Conservation (phyloP, 2,888 invertebrate genomes). For the Drosophila kokeensis region DNA sequence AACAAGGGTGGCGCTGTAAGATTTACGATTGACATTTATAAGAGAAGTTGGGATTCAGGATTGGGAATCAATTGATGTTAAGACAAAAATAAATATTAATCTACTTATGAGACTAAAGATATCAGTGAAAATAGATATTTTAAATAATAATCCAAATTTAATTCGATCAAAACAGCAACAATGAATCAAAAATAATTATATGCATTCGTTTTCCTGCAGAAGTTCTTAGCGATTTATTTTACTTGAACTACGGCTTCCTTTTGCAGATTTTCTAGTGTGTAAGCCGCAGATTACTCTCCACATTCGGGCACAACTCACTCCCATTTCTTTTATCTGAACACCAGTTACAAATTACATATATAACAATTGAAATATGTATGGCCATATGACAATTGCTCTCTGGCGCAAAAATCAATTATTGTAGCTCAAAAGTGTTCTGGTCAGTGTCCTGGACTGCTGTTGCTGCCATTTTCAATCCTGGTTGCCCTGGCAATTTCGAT, state of each 20-base stretch:
- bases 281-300: constrained; percentile 24
- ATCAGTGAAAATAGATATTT: not conserved
- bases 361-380: constrained; percentile 46
- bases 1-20: constrained; percentile 86
- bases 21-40: not conserved
- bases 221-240: not conserved
- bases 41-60: not conserved
- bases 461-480: constrained; percentile 28
- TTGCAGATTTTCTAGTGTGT: not conserved
- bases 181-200: not conserved
- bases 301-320: constrained; percentile 7
- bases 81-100: not conserved
- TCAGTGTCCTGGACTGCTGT: constrained; percentile 19
- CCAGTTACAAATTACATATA: constrained; percentile 24
- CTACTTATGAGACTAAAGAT: not conserved
- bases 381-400: constrained; percentile 57
- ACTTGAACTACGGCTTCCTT: not conserved
- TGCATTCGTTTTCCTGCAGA: too few relatives aligned
- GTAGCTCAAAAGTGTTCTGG: constrained; percentile 59
- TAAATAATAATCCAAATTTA: not conserved
- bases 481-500: constrained; percentile 60
- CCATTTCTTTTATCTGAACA: constrained; percentile 4
- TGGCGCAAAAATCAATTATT: constrained; percentile 74
- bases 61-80: not conserved
- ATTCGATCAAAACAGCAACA: not conserved